phyloP scores from a whole-genome alignment of 2,113 vertebrate species.

The Micronycteris hirsuta region DNA sequence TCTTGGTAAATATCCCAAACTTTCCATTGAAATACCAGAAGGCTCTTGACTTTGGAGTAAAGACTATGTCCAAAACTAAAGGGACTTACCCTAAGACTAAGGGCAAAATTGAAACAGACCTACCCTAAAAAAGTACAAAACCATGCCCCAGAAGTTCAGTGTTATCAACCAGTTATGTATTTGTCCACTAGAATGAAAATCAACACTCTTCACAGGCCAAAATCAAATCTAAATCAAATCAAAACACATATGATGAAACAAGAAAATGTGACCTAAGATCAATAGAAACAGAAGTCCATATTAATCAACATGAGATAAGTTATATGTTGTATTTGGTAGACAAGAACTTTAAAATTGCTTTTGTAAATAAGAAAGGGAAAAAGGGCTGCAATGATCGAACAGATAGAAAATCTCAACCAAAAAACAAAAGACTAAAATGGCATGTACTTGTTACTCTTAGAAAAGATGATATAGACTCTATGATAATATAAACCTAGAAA shows the following conservation, averaged over 20 bases:
- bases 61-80: neutral
- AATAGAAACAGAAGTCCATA: neutral
- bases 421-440: neutral
- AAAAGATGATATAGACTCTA: neutral
- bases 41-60: neutral
- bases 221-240: neutral
- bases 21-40: slow-evolving; percentile 2
- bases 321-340: neutral
- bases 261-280: neutral
- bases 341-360: neutral
- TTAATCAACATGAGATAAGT: neutral
- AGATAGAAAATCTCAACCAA: neutral
- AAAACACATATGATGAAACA: neutral
- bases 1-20: neutral
- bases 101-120: neutral
- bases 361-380: neutral
- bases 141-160: neutral
- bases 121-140: neutral
- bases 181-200: neutral
- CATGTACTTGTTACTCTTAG: neutral
- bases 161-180: neutral
- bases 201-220: neutral
- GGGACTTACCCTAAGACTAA: neutral
- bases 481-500: neutral
- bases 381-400: neutral